Evolutionary conservation across 1,140 invertebrate genomes (phyloP).

Genomic region (Ruditapes philippinarum): DNA sequence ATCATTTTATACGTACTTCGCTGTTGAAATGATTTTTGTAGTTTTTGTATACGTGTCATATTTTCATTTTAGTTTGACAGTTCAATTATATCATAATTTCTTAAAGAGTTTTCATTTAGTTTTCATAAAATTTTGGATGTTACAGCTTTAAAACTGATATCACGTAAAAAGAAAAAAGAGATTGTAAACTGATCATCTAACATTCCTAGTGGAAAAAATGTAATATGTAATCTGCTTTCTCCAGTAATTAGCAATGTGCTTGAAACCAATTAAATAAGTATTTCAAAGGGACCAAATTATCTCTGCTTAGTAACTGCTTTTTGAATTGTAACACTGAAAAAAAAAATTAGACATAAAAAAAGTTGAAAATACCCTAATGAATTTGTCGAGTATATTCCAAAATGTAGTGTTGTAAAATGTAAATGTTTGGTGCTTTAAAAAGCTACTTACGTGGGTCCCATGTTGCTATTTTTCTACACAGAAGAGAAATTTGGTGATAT

Average conservation of each 20-base stretch:
- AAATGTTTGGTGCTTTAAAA: conserved; percentile 7
- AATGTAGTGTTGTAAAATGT: neutral
- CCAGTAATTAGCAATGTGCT: neutral
- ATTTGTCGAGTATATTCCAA: too few relatives aligned
- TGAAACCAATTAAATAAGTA: neutral
- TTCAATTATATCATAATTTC: neutral
- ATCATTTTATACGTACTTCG: neutral
- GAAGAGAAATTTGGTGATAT: too few relatives aligned
- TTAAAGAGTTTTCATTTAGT: neutral
- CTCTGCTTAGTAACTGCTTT: neutral
- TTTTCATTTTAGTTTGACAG: neutral
- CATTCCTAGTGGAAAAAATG: neutral
- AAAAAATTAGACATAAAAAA: too few relatives aligned
- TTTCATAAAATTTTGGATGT: neutral
- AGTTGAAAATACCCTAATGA: too few relatives aligned
- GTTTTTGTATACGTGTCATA: neutral
- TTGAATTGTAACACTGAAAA: too few relatives aligned
- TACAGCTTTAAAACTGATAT: too few relatives aligned
- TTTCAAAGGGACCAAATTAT: neutral
- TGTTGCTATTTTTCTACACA: neutral
- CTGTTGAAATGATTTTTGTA: neutral
- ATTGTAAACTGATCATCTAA: neutral
- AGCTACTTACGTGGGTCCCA: neutral
- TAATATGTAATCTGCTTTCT: too few relatives aligned
- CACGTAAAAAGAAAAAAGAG: neutral